Conservation (phyloP, 2,888 invertebrate genomes). For the Mermis nigrescens region DNA sequence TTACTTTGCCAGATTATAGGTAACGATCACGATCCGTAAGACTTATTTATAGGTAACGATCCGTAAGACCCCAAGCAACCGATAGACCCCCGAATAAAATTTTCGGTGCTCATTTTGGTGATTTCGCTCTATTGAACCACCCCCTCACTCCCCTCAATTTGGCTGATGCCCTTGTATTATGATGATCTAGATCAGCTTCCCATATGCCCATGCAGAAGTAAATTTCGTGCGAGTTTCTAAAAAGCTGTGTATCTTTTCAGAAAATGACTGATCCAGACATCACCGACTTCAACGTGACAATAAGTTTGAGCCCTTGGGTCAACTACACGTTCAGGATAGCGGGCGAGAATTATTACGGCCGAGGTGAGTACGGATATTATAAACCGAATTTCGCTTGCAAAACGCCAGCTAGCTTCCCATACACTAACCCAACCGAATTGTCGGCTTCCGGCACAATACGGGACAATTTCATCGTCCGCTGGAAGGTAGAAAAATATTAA, state of each 20-base stretch:
- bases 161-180: no score
- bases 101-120: no score
- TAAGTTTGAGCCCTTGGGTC: conserved; percentile 64
- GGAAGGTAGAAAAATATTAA: conserved; percentile 47
- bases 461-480: conserved; percentile 56
- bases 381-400: conserved; percentile 44
- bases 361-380: conserved; percentile 54
- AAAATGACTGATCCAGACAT: conserved; percentile 12
- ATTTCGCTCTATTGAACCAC: no score
- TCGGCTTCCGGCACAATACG: neutral
- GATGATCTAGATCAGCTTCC: no score
- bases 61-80: no score
- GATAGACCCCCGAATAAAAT: no score
- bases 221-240: no score
- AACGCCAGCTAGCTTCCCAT: conserved; percentile 66
- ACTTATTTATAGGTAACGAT: no score
- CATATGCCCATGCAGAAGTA: no score
- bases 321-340: conserved; percentile 85
- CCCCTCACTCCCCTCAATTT: no score
- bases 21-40: no score
- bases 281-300: conserved; percentile 25
- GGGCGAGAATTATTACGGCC: conserved; percentile 77
- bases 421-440: conserved; percentile 72
- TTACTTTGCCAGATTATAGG: no score
- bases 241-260: neutral